phyloP scores from a whole-genome alignment of 1,140 invertebrate species.

The Bombus fervidus region DNA sequence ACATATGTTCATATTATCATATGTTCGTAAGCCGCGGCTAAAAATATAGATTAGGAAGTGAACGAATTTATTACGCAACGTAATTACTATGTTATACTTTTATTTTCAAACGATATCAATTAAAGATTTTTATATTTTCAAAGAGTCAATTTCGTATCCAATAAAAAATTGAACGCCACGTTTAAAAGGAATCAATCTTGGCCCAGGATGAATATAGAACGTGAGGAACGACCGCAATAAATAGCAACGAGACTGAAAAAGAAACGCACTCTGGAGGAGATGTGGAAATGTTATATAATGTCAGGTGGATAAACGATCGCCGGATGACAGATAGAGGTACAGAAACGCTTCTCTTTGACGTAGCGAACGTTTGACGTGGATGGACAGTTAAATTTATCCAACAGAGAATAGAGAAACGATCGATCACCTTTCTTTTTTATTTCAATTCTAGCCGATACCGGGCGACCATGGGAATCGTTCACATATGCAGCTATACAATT shows the following conservation, averaged over 20 bases:
- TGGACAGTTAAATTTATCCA: slow-evolving; percentile 72
- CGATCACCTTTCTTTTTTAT: slow-evolving; percentile 54
- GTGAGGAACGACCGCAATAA: neutral
- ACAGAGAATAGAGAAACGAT: slow-evolving; percentile 65
- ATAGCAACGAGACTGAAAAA: slow-evolving; percentile 14
- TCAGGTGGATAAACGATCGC: slow-evolving; percentile 61
- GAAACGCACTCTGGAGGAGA: neutral
- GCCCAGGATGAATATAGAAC: neutral
- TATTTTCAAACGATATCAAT: neutral
- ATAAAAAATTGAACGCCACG: neutral
- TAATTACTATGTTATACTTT: neutral
- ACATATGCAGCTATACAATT: slow-evolving; percentile 61
- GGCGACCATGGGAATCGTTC: slow-evolving; percentile 34
- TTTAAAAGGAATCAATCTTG: neutral
- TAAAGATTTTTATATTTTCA: neutral
- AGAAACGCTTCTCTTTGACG: slow-evolving; percentile 69
- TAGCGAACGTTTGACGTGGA: slow-evolving; percentile 67
- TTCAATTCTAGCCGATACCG: slow-evolving; percentile 60
- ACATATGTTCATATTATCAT: neutral
- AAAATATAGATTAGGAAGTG: neutral
- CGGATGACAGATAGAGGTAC: slow-evolving; percentile 57
- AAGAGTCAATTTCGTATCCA: neutral
- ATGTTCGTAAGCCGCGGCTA: neutral
- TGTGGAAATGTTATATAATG: slow-evolving; percentile 55
- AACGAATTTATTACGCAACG: too few species aligned